Conservation (phyloP, 2,888 invertebrate species). For the Eilema sororculum region DNA sequence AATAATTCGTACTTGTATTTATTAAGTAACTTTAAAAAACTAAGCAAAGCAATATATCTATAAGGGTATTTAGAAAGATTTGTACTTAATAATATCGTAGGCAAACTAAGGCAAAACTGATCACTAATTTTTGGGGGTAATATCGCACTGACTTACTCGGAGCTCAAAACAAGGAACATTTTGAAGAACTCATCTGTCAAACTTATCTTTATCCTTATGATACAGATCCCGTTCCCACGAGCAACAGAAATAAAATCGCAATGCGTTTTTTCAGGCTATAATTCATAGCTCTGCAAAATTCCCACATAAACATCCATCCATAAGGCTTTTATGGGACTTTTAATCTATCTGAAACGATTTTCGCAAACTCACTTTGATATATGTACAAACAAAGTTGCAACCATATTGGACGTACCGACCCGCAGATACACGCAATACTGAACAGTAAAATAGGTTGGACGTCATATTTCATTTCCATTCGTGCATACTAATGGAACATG, state of each 20-base stretch:
- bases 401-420: neutral
- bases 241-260: too few species aligned
- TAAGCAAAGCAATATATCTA: neutral
- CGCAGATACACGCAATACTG: neutral
- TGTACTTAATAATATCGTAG: too few species aligned
- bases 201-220: too few species aligned
- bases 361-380: neutral
- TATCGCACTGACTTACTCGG: too few species aligned
- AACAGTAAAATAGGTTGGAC: slow-evolving; percentile 6
- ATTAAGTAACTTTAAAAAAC: too few species aligned
- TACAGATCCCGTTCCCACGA: too few species aligned
- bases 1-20: too few species aligned
- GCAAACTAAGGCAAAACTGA: too few species aligned
- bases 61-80: too few species aligned
- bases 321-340: neutral
- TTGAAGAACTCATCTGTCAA: too few species aligned
- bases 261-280: neutral
- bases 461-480: slow-evolving; percentile 13
- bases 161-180: too few species aligned
- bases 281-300: neutral
- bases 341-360: neutral
- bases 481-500: slow-evolving; percentile 21
- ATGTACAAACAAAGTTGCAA: neutral
- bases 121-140: too few species aligned
- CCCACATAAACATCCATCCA: neutral